Evolutionary conservation across 2,888 invertebrate genomes (phyloP).

Genomic region (Helleia helle): DNA sequence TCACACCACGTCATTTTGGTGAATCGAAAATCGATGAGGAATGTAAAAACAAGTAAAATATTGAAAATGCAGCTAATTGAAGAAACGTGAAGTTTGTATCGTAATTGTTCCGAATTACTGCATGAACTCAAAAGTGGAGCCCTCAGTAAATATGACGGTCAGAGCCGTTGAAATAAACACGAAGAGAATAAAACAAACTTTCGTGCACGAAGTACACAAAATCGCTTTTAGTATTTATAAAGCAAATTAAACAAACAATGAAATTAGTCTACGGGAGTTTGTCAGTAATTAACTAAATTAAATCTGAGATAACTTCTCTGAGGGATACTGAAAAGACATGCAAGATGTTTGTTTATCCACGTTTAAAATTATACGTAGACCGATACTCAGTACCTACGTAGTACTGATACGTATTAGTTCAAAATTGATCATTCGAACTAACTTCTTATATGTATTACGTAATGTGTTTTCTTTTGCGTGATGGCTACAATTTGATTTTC

Average conservation of each 20-base stretch:
- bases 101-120: background rate
- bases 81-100: background rate
- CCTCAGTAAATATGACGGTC: slow-evolving; percentile 1
- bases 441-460: too few species aligned
- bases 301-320: background rate
- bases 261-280: slow-evolving; percentile 1
- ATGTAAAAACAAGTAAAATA: too few species aligned
- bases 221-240: slow-evolving; percentile 5
- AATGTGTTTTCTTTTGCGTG: too few species aligned
- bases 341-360: too few species aligned
- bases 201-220: slow-evolving; percentile 1
- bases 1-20: too few species aligned
- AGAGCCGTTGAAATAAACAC: background rate
- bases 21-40: too few species aligned
- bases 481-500: too few species aligned
- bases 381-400: too few species aligned
- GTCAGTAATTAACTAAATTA: background rate
- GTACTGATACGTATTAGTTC: too few species aligned
- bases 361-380: too few species aligned
- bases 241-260: background rate
- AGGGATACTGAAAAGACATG: slow-evolving; percentile 1
- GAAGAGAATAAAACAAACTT: slow-evolving; percentile 3
- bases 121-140: background rate
- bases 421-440: too few species aligned
- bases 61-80: too few species aligned